Evolutionary conservation across 2,113 vertebrate genomes (phyloP).

Genomic region (Boleophthalmus pectinirostris): DNA sequence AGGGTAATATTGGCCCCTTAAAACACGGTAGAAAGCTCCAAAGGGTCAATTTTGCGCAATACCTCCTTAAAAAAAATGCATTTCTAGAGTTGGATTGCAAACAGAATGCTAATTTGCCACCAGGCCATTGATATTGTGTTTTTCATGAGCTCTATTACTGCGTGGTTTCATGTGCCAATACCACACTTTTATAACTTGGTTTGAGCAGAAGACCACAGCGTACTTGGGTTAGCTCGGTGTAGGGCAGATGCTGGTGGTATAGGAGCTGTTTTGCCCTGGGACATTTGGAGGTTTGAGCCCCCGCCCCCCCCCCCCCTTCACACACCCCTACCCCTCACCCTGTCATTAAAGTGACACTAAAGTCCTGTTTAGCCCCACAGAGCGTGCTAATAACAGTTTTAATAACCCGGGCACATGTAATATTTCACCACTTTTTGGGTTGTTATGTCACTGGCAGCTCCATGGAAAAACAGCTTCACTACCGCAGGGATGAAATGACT

Average conservation of each 20-base stretch:
- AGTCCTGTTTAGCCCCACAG: conserved; percentile 73
- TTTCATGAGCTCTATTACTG: conserved; percentile 2
- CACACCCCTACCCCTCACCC: conserved; percentile 56
- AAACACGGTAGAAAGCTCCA: too few species aligned
- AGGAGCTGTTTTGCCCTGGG: conserved; percentile 41
- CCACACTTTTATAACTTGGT: conserved; percentile 43
- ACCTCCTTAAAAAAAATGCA: too few species aligned
- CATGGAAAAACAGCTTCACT: conserved; percentile 72
- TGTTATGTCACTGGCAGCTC: conserved; percentile 58
- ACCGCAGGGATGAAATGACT: conserved; percentile 53
- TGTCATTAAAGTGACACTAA: conserved; percentile 78
- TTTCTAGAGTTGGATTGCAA: too few species aligned
- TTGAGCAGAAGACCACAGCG: conserved; percentile 30
- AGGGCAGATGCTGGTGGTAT: conserved; percentile 45
- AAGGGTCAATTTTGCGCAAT: too few species aligned
- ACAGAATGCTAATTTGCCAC: too few species aligned
- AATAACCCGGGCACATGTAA: conserved; percentile 69
- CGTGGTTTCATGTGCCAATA: conserved; percentile 30
- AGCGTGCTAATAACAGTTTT: conserved; percentile 77
- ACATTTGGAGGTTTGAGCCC: conserved; percentile 58
- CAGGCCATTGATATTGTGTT: not conserved
- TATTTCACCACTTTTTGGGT: conserved; percentile 75
- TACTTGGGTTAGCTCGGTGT: conserved; percentile 31
- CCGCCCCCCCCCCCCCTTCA: conserved; percentile 27
- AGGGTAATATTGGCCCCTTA: too few species aligned